phyloP scores from a whole-genome alignment of 2,888 invertebrate genomes.

The Suillia variegata region DNA sequence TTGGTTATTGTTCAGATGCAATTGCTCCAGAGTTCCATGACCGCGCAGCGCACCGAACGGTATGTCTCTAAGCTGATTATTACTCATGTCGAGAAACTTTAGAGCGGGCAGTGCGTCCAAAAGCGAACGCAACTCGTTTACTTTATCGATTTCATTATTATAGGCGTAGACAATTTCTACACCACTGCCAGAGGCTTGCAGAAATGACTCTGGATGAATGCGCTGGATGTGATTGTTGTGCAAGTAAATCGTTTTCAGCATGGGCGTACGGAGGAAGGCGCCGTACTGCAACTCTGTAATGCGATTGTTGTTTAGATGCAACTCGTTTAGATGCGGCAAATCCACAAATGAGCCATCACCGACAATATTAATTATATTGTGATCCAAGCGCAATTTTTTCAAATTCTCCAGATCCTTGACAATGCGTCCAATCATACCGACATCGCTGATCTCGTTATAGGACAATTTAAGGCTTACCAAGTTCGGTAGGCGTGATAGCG shows the following conservation, averaged over 20 bases:
- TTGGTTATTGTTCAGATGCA: conserved; percentile 81
- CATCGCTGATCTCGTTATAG: conserved; percentile 77
- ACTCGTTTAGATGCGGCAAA: conserved; percentile 70
- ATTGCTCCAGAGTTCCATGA: conserved; percentile 78
- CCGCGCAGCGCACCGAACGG: conserved; percentile 80
- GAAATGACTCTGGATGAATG: conserved; percentile 82
- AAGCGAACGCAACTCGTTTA: conserved; percentile 75
- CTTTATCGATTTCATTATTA: conserved; percentile 76
- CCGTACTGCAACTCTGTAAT: conserved; percentile 79
- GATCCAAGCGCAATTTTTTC: conserved; percentile 72
- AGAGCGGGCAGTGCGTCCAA: conserved; percentile 79
- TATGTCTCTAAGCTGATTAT: conserved; percentile 77
- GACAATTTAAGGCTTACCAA: conserved; percentile 73
- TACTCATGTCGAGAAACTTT: conserved; percentile 78
- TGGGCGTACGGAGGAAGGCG: conserved; percentile 79
- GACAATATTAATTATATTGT: conserved; percentile 74
- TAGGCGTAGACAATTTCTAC: conserved; percentile 79
- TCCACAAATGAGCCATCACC: conserved; percentile 81
- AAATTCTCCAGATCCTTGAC: conserved; percentile 77
- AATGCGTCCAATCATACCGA: conserved; percentile 80
- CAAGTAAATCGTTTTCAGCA: conserved; percentile 73
- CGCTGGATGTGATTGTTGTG: conserved; percentile 77
- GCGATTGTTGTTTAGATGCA: conserved; percentile 74
- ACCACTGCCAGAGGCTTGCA: conserved; percentile 74
- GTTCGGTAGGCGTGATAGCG: conserved; percentile 71